phyloP scores from a whole-genome alignment of 2,888 invertebrate genomes.

The Cataglyphis livida region DNA sequence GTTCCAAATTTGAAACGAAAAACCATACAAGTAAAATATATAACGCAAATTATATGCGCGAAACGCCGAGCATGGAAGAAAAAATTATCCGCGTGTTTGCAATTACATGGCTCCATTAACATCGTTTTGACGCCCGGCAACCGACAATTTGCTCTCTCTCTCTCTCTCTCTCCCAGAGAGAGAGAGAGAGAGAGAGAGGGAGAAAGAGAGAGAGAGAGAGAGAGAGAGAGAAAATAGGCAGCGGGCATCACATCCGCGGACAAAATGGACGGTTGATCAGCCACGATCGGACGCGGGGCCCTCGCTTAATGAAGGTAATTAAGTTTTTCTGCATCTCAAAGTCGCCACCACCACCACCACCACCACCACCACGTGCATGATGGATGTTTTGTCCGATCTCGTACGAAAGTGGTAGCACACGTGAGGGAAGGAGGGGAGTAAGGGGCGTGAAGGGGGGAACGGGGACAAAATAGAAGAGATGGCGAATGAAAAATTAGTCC shows the following conservation, averaged over 20 bases:
- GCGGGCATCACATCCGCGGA: constrained; percentile 41
- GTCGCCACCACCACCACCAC: constrained; percentile 72
- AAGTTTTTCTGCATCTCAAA: constrained; percentile 83
- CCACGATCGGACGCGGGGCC: constrained; percentile 72
- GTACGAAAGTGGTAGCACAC: constrained; percentile 75
- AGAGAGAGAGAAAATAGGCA: constrained; percentile 58
- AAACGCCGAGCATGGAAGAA: not conserved
- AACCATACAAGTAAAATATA: not conserved
- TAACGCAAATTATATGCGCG: not conserved
- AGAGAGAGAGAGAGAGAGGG: constrained; percentile 7
- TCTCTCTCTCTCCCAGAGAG: too few relatives aligned
- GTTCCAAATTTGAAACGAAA: not conserved
- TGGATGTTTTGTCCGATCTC: constrained; percentile 78
- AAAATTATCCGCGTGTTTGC: not conserved
- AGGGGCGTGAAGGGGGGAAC: constrained; percentile 32
- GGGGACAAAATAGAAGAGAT: constrained; percentile 72
- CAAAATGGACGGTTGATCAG: constrained; percentile 72
- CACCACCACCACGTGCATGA: constrained; percentile 77
- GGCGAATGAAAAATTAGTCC: constrained; percentile 81
- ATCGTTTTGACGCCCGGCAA: constrained; percentile 67
- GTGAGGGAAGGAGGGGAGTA: constrained; percentile 9
- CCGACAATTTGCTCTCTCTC: constrained; percentile 56
- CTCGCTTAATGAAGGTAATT: constrained; percentile 85
- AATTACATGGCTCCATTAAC: constrained; percentile 48
- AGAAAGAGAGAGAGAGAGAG: constrained; percentile 30